A percentile compares a stretch with the other conserved stretches of the same genome.
phyloP scores from a whole-genome alignment of 2,797 vertebrate species.

The Paguma larvata region DNA sequence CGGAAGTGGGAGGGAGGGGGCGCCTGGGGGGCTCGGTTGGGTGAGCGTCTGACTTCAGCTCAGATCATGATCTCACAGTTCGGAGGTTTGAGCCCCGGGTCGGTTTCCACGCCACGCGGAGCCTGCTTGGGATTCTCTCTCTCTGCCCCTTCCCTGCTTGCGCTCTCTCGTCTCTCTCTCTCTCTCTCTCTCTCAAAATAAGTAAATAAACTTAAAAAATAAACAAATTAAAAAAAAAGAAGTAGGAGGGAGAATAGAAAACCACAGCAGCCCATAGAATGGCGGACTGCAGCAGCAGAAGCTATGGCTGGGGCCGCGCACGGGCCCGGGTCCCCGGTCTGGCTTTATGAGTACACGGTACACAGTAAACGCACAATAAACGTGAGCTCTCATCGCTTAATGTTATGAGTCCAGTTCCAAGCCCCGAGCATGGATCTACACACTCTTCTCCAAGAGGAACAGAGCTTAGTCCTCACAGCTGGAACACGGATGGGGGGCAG shows the following conservation, averaged over 20 bases:
- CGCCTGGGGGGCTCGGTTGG: too few relatives aligned
- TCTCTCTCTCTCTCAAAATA: too few relatives aligned
- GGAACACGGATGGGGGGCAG: background rate
- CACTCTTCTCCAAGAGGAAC: background rate
- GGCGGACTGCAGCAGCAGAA: rapidly evolving
- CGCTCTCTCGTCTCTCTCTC: too few relatives aligned
- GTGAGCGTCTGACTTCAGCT: too few relatives aligned
- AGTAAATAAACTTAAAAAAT: too few relatives aligned
- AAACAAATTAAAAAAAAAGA: too few relatives aligned
- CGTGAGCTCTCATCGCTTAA: background rate
- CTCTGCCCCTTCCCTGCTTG: too few relatives aligned
- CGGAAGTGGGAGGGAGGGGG: background rate
- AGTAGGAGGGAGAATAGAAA: background rate
- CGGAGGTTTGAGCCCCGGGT: too few relatives aligned
- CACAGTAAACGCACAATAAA: background rate
- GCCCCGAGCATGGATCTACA: background rate
- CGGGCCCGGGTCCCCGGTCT: background rate
- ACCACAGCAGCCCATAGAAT: rapidly evolving
- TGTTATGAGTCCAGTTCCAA: background rate
- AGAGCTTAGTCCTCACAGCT: background rate
- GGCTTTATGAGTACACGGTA: background rate
- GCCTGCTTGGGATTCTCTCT: too few relatives aligned
- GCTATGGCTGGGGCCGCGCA: background rate
- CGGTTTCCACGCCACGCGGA: too few relatives aligned
- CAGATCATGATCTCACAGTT: too few relatives aligned